Base-by-base conservation (phyloP, 2,797 vertebrate genomes). In the Pangasius djambal region DNA sequence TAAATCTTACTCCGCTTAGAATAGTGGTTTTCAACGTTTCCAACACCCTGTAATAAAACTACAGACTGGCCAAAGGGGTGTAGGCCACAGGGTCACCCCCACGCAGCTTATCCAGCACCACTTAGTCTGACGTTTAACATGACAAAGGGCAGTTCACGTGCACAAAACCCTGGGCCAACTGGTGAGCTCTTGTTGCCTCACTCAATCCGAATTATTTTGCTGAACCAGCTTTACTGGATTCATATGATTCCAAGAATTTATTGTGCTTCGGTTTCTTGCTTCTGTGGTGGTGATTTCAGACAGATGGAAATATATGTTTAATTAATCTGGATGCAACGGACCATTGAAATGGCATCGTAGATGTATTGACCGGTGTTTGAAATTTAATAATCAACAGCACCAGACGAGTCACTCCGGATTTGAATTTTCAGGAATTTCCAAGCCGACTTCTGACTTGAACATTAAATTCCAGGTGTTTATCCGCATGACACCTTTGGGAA, bases 61-160 rank as follows among this genome's bases (percentile, higher is more conserved):
- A 78, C 34, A 86, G 67, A 55, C 48, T 22, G 31, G 20, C 22
- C 9, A 69, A 40, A 37, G 20, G 82, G 40, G 18, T 55, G 50
- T 8, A 88, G 16, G 4, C 44, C 8, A 40, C 18, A 79, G 5
- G 44, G 20, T 61, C 9, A 72, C 20, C 40, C 37, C 44, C 40
- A 31, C 67, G 85, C 37, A 86, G 28, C 55, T 52, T 37, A 74
- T 52, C 44, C 85, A 81, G n/a, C 31, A 31, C 25, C 57, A 87
- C 22, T 75, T 13, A 52, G 59, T 25, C 70, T 61, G 65, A 81
- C 6, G 12, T 44, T 87, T 89, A 85, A 65, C 79, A 87, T 87
- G 34, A 89, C 55, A 89, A 89, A 89, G 31, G 65, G 22, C 28
- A 82, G 4, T 25, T 70, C n/a, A 16, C 16, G 52, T 37, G 20